Conservation (phyloP, 1,140 invertebrate species). For the Gryllus bimaculatus region DNA sequence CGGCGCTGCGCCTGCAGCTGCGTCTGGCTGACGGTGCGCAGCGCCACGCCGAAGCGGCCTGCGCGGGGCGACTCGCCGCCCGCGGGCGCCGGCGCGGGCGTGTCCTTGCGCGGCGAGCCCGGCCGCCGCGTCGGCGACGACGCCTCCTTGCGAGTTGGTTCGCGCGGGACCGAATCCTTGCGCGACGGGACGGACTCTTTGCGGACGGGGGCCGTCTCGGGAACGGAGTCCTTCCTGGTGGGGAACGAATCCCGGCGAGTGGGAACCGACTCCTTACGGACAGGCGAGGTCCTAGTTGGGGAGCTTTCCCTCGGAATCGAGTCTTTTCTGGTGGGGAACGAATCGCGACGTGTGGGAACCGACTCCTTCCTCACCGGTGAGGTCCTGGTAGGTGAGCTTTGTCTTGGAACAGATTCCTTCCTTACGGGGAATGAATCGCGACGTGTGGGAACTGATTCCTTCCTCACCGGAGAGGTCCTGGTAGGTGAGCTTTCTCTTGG, state of each 20-base stretch:
- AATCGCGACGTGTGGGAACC: background rate
- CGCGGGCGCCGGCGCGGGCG: background rate
- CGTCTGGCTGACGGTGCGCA: slow-evolving; percentile 34
- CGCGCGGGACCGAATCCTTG: background rate
- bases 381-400: background rate
- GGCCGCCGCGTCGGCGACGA: background rate
- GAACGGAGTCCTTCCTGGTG: background rate
- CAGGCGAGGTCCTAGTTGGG: too few relatives aligned
- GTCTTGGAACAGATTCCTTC: slow-evolving; percentile 7
- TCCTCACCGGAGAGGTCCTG: background rate
- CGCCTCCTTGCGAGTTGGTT: slow-evolving; percentile 10
- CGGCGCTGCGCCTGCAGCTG: slow-evolving; percentile 7
- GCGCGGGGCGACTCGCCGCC: slow-evolving; percentile 25
- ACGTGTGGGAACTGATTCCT: slow-evolving; percentile 6
- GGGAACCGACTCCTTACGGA: too few relatives aligned
- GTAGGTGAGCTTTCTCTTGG: background rate
- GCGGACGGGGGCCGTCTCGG: background rate
- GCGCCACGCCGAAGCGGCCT: slow-evolving; percentile 52
- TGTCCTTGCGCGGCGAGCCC: background rate
- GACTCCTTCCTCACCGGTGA: background rate
- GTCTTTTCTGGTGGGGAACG: background rate
- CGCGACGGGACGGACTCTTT: background rate
- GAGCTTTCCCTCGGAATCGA: background rate
- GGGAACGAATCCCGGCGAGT: too few relatives aligned
- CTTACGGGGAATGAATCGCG: background rate